Evolutionary conservation across 2,113 vertebrate genomes (phyloP), one percentile per base, ranked within the genome.

Genomic region (Callionymus lyra): DNA sequence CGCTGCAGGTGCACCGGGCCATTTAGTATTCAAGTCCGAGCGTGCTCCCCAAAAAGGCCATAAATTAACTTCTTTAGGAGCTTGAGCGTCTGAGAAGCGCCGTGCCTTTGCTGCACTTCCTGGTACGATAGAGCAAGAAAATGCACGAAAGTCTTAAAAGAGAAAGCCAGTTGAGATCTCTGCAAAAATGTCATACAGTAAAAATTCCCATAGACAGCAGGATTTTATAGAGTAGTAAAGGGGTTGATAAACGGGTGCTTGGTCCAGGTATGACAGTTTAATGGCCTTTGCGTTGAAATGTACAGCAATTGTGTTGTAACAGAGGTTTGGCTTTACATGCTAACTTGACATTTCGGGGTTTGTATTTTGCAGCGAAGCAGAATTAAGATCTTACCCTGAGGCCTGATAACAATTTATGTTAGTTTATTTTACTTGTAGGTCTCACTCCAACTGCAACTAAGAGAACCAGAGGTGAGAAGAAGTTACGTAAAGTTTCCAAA

Each of bases 1-100:
- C n/a, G 63, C 73, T 78, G 74, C 75, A 82, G 82, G 79, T 84
- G 82, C 80, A 57, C 53, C 44, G 56, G 40, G 70, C 74, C 55
- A 82, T 84, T 84, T 83, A 53, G 70, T 53, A 87, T 85, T 82
- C 85, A 80, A 53, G 72, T 66, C 72, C 56, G 53, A 81, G 80
- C 75, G 73, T 76, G 72, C 77, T 56, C 82, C 70, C 75, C 76
- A 78, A 83, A 82, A 68, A 70, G 74, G 69, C 80, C 81, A 84
- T 86, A 84, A 84, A 84, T 85, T 81, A 85, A 76, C 75, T 82
- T 83, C 75, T 76, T 74, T 77, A 73, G 72, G 70, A 57, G 77
- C 72, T 59, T 47, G 19, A 15, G 70, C 32, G 57, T 47, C 67
- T 27, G 63, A 71, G 72, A 79, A 79, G 67, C 77, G 70, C 63